phyloP scores from a whole-genome alignment of 2,797 vertebrate genomes.

The Fistularia commersonii region DNA sequence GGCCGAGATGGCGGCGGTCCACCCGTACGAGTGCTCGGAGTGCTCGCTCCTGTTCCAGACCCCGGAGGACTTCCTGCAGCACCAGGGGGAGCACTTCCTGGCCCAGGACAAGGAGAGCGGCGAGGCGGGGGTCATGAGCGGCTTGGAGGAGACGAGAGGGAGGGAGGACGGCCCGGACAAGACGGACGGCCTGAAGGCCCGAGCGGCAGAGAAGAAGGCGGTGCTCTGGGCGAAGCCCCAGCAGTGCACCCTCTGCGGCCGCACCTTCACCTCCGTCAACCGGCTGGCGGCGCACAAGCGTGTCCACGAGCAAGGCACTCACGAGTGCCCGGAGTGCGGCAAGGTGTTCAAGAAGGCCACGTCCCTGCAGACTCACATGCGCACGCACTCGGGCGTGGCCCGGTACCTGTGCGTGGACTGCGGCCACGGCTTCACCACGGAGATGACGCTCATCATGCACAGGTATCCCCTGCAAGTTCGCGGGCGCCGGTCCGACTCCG shows the following conservation, averaged over 20 bases:
- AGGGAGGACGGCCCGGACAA: constrained; percentile 51
- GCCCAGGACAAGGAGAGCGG: constrained; percentile 84
- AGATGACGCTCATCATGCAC: constrained; percentile 89
- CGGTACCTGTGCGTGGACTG: constrained; percentile 90
- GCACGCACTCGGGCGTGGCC: constrained; percentile 85
- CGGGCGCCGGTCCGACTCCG: neutral
- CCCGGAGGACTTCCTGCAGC: constrained; percentile 88
- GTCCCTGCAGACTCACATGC: constrained; percentile 86
- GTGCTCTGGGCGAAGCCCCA: constrained; percentile 45
- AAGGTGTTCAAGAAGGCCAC: constrained; percentile 88
- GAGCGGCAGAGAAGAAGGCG: constrained; percentile 34
- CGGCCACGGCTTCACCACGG: constrained; percentile 85
- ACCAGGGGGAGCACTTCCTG: constrained; percentile 89
- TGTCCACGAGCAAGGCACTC: constrained; percentile 84
- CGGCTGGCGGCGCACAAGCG: constrained; percentile 83
- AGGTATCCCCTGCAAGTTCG: constrained; percentile 54
- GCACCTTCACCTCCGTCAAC: constrained; percentile 84
- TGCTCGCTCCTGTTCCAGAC: constrained; percentile 85
- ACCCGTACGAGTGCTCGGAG: constrained; percentile 90
- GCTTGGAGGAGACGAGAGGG: constrained; percentile 60
- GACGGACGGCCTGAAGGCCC: constrained; percentile 39
- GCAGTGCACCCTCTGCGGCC: constrained; percentile 77
- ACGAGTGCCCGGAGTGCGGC: constrained; percentile 84
- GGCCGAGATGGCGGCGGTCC: constrained; percentile 70
- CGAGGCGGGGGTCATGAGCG: constrained; percentile 67